Evolutionary conservation across 2,888 invertebrate genomes (phyloP).

Genomic region (Drosophila merina): DNA sequence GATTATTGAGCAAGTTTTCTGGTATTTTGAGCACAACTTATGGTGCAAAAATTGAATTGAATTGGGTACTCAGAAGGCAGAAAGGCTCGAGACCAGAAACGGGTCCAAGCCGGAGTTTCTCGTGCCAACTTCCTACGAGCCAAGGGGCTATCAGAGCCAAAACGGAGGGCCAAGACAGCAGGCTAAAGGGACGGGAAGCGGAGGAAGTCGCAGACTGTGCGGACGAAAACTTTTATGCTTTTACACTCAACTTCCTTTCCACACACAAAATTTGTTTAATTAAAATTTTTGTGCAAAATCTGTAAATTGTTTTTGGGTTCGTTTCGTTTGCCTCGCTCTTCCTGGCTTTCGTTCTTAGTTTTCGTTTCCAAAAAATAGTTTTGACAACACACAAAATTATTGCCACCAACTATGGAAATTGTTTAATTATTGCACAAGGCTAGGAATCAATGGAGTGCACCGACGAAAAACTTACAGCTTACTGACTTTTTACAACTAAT

Average conservation of each 20-base stretch:
- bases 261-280: slow-evolving; percentile 76
- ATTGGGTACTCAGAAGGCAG: slow-evolving; percentile 44
- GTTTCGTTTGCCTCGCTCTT: slow-evolving; percentile 37
- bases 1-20: slow-evolving; percentile 71
- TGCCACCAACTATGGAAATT: slow-evolving; percentile 52
- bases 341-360: slow-evolving; percentile 10
- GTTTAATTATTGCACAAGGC: slow-evolving; percentile 51
- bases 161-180: slow-evolving; percentile 7
- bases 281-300: slow-evolving; percentile 77
- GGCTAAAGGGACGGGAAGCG: neutral
- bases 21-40: slow-evolving; percentile 76
- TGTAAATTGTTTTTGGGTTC: slow-evolving; percentile 73
- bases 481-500: neutral
- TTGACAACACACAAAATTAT: slow-evolving; percentile 56
- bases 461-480: neutral
- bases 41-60: slow-evolving; percentile 73
- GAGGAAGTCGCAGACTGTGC: slow-evolving; percentile 75
- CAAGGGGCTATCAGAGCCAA: neutral
- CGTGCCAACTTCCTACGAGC: slow-evolving; percentile 70
- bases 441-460: slow-evolving; percentile 1
- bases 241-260: slow-evolving; percentile 70
- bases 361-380: slow-evolving; percentile 60
- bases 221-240: slow-evolving; percentile 55
- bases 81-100: slow-evolving; percentile 27
- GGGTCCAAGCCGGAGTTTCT: slow-evolving; percentile 44